Evolutionary conservation across 1,140 invertebrate genomes (phyloP), one percentile per base, ranked within the genome.

Genomic region (Hylaeus anthracinus): DNA sequence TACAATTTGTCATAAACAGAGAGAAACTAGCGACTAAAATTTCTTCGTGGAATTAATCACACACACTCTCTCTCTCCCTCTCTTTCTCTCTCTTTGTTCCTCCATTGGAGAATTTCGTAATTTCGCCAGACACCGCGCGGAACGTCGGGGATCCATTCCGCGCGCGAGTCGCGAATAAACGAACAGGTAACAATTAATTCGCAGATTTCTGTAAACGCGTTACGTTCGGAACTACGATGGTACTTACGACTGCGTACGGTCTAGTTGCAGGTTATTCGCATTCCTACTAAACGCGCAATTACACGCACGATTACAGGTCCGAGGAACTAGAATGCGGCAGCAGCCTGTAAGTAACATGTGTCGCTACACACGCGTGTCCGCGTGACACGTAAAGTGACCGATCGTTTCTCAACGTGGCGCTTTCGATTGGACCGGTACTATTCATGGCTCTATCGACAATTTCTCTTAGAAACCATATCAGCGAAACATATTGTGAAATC

Each of bases 251-350:
- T 72, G 37, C 53, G 45, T 61, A 71, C 39, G 73, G 60, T 63
- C 79, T 66, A 60, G 65, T 63, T 76, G 43, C 72, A 76, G 82
- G 79, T 81, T 86, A 85, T 84, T 85, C 72, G 84, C 74, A 86
- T 86, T 86, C 70, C 79, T 76, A 48, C 53, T 53, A 43, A 86
- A 85, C n/a, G 73, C 79, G 83, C 71, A 85, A 86, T 86, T 86
- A 86, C 78, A 82, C 83, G 64, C 73, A 51, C 64, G 83, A 85
- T 85, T 85, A 72, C 64, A 45, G 26, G 60, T 67, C 37, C 64
- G 69, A 69, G 41, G 65, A 55, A 60, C 43, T 63, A 80, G 67
- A 71, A 74, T 51, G 55, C 73, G 58, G 51, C 60, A 61, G 66
- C 41, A 65, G 77, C 43, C 65, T 45, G 83, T 75, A 61, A 85